Conservation (phyloP, 2,113 vertebrate species). For the Lepisosteus osseus region DNA sequence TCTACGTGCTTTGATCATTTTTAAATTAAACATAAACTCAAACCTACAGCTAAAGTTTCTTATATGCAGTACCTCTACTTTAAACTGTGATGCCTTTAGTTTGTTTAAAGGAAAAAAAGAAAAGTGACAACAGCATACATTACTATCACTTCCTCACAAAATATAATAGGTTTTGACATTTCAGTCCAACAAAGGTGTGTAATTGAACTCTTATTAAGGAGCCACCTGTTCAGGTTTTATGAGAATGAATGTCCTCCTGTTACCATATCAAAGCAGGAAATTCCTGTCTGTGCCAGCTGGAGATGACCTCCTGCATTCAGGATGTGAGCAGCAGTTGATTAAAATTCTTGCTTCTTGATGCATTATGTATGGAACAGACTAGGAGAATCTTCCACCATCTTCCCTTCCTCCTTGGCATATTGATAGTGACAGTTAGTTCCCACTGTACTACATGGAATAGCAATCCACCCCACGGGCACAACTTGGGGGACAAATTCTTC, state of each 20-base stretch:
- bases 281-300: neutral
- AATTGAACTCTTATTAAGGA: neutral
- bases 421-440: neutral
- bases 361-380: neutral
- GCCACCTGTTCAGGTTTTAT: neutral
- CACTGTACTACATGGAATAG: neutral
- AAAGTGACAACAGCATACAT: neutral
- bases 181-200: neutral
- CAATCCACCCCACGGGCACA: too few relatives aligned
- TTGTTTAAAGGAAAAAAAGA: neutral
- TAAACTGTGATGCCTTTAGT: neutral
- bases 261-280: neutral
- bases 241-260: neutral
- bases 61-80: too few relatives aligned
- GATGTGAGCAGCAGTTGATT: neutral
- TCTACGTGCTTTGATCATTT: too few relatives aligned
- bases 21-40: too few relatives aligned
- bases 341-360: constrained; percentile 1
- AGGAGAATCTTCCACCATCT: neutral
- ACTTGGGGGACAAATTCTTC: too few relatives aligned
- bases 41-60: too few relatives aligned
- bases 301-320: neutral
- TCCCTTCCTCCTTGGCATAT: neutral
- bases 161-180: neutral
- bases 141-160: neutral